Conservation (phyloP, 2,797 vertebrate genomes). For the Myotis findleyi region DNA sequence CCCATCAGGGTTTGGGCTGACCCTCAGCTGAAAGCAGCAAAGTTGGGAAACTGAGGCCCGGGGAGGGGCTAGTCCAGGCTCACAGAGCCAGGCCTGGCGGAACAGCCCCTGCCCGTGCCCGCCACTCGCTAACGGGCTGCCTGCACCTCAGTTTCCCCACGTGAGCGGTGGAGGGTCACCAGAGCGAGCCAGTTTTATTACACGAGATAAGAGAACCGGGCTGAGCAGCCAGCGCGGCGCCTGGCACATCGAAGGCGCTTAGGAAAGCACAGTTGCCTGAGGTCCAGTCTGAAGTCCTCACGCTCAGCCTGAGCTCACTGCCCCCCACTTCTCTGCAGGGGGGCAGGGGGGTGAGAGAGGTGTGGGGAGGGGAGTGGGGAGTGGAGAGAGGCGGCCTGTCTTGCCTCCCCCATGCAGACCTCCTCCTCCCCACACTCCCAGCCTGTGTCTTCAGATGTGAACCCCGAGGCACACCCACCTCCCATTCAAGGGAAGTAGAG, state of each 20-base stretch:
- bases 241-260: background rate
- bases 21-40: background rate
- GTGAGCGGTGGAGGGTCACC: background rate
- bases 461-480: background rate
- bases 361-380: background rate
- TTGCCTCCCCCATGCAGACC: background rate
- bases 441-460: background rate
- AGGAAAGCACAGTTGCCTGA: background rate
- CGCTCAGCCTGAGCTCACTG: rapidly evolving
- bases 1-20: background rate
- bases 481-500: background rate
- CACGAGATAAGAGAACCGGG: background rate
- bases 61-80: background rate
- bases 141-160: constrained; percentile 30
- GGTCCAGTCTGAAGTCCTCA: background rate
- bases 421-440: background rate
- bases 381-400: background rate
- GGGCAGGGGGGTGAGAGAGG: background rate
- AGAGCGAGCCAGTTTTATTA: constrained; percentile 49
- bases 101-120: background rate
- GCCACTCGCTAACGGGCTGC: background rate
- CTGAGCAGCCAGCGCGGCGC: background rate
- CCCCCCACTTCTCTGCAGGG: background rate
- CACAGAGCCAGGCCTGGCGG: background rate
- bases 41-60: background rate